Base-by-base conservation (phyloP, 2,888 invertebrate species). In the Dichetophora obliterata region DNA sequence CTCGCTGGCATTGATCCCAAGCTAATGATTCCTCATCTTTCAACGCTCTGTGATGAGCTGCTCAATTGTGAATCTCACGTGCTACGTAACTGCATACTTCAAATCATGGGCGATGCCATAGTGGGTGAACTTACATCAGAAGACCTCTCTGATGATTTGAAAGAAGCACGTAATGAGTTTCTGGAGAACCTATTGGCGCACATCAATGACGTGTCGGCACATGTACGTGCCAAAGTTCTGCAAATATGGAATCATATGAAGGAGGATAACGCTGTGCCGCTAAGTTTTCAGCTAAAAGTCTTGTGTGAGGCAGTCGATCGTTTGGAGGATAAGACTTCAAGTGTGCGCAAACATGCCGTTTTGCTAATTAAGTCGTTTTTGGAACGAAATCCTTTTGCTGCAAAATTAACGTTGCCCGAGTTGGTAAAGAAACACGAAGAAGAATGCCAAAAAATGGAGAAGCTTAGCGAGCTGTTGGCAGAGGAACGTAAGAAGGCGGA, bases 301-400 rank as follows among this genome's bases (percentile, higher is more conserved):
- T 89, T 97, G 70, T 91, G 92, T 81, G 91, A 93, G 48, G 91
- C 92, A 0, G 92, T 93, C 14, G 92, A 92, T 8, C 93, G 97
- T 27, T 90, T 98, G 59, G 91, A 92, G 75, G 98, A 98, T 88
- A 95, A 94, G 87, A 94, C 95, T 1, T 94, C 95, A 6, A 91
- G 92, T 75, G 98, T 98, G 0, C 91, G 98, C 43, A 98, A 96
- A 89, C 92, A 93, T 79, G 95, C 98, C 3, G 92, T 90, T 19
- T 83, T 86, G 69, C 70, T 89, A 24, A 87, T 91, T 2, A 89
- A 92, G 90, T 91, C 93, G 19, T 94, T 98, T 87, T 90, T 98
- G 57, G 93, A 95, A 87, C 92, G 93, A 81, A 98, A 98, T 90
- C 95, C 96, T 5, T 98, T 94, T 88, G 93, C 95, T n/a, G 93